Evolutionary conservation across 2,113 vertebrate species (phyloP).

Genomic region (Gymnogyps californianus): DNA sequence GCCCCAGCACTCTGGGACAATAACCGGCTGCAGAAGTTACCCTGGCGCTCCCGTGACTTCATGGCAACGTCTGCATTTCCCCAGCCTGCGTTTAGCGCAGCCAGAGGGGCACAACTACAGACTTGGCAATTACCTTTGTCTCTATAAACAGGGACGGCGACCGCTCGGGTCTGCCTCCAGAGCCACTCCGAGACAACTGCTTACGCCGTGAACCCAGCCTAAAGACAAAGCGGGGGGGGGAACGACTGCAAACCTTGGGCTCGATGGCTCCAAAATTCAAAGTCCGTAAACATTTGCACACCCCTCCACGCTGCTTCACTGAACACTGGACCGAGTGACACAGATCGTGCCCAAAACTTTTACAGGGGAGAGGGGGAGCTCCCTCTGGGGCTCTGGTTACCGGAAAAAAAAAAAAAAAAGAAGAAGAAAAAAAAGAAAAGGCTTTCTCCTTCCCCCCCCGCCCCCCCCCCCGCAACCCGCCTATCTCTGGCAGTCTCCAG

Average conservation of each 20-base stretch:
- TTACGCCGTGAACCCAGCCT: neutral
- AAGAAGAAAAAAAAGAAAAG: neutral
- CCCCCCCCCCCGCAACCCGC: neutral
- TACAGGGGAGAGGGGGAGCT: neutral
- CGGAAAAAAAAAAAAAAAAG: neutral
- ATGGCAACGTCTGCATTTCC: neutral
- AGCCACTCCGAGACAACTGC: neutral
- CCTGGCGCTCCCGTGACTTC: neutral
- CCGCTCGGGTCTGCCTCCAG: neutral
- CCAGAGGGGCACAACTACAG: neutral
- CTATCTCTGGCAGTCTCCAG: neutral
- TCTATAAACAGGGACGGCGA: neutral
- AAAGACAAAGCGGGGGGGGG: neutral
- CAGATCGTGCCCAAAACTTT: neutral
- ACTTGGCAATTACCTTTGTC: slow-evolving; percentile 27
- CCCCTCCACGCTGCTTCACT: neutral
- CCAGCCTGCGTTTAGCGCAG: neutral
- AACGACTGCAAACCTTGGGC: neutral
- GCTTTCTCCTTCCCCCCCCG: neutral
- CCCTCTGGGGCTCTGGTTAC: neutral
- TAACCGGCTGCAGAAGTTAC: neutral
- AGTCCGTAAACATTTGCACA: neutral
- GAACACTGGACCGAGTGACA: neutral
- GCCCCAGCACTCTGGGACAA: neutral
- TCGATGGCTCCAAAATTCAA: neutral